Evolutionary conservation across 2,797 vertebrate species (phyloP), one percentile per base, ranked within the genome.

Genomic region (Petrocephalus schoutedeni): DNA sequence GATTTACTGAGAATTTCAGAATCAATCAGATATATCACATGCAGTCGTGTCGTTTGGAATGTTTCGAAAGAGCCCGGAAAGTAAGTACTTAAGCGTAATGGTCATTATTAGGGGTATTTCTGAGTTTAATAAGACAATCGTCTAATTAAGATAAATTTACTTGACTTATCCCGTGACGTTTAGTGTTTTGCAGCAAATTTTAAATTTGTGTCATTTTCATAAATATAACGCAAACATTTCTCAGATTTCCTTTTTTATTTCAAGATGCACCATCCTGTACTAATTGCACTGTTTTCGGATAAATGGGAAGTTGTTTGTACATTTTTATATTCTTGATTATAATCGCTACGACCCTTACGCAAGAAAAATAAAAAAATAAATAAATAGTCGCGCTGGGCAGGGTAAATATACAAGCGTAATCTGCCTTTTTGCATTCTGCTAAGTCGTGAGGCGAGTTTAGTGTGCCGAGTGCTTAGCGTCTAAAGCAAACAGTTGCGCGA

Each of bases 401-500:
- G 61, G 49, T 89, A 87, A 90, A 90, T 87, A 87, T 88, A 87
- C 57, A 32, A 53, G 83, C 89, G 87, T 89, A 91, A 90, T 89
- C 91, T 86, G 93, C 88, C 90, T 92, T 93, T 93, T 93, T 93
- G 93, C 88, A 91, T 91, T 87, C 89, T 87, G 71, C 89, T 90
- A 90, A 92, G 92, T 95, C 92, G 90, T 90, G 89, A 92, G 93
- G 94, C 92, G 92, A 93, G 90, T 94, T 91, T 94, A 94, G 93
- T 93, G 94, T 94, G 93, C 93, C 91, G 94, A 90, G 93, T 91
- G 91, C 93, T 91, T 92, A 28, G 94, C 93, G 95, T 93, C 92
- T 93, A 95, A 94, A 95, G 95, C 95, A 96, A 96, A 97, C 95
- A 97, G 96, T 96, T 95, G 96, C 94, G 94, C 93, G 95, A 96